These are phyloP conservation scores for Andrena trimmerana DNA, from an alignment of 2,888 invertebrate species.

Conservation along the genomic window DNA sequence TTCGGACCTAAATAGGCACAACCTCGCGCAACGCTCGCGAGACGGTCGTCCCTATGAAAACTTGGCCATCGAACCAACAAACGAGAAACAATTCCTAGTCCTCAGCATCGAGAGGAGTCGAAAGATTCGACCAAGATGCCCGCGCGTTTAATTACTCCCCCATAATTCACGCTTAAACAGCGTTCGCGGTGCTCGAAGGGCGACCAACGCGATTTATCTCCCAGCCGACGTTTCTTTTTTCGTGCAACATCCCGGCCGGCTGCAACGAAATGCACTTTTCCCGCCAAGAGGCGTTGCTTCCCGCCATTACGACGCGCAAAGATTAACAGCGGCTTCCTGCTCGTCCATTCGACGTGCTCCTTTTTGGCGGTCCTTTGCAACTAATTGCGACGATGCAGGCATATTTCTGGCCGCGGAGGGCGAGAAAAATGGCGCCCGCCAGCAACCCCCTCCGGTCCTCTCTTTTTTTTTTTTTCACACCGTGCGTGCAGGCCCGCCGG, in stretches of 20 bases:
- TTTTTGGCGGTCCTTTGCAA: slow-evolving; percentile 66
- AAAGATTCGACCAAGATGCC: not conserved
- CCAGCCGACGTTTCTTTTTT: slow-evolving; percentile 35
- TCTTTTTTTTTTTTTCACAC: not conserved
- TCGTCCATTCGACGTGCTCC: slow-evolving; percentile 64
- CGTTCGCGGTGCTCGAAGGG: not conserved
- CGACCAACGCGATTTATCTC: slow-evolving; percentile 45
- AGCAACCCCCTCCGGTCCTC: slow-evolving; percentile 25
- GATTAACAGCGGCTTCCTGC: slow-evolving; percentile 72
- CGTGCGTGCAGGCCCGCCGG: slow-evolving; percentile 6
- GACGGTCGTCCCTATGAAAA: not conserved
- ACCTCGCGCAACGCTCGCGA: not conserved
- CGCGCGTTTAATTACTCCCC: slow-evolving; percentile 25
- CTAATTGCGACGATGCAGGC: slow-evolving; percentile 75
- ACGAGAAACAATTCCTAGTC: not conserved
- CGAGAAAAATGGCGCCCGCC: slow-evolving; percentile 70
- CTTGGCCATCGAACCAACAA: not conserved
- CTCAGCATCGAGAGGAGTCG: not conserved
- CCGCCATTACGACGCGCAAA: slow-evolving; percentile 69
- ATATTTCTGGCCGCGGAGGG: slow-evolving; percentile 67
- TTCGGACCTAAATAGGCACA: no score
- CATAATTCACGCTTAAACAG: slow-evolving; percentile 37
- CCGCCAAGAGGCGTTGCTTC: slow-evolving; percentile 66
- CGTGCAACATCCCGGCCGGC: slow-evolving; percentile 4
- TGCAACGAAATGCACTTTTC: slow-evolving; percentile 65